phyloP scores from a whole-genome alignment of 1,140 invertebrate genomes.

The Scaptomyza montana region DNA sequence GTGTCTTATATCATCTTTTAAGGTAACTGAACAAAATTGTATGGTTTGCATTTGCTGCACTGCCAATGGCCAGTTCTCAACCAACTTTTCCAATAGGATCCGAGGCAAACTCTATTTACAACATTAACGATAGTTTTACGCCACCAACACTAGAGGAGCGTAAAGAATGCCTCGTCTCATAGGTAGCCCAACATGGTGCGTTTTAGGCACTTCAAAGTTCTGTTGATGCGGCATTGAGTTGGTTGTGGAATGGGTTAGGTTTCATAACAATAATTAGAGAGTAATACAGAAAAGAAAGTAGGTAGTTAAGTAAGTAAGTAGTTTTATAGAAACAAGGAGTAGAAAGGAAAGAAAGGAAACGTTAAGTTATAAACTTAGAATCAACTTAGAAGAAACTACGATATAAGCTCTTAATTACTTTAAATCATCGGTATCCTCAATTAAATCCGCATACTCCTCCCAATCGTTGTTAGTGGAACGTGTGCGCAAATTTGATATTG shows the following conservation, averaged over 20 bases:
- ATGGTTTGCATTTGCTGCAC: slow-evolving; percentile 38
- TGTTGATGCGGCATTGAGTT: slow-evolving; percentile 46
- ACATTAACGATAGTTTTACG: slow-evolving; percentile 35
- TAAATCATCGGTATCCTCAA: slow-evolving; percentile 84
- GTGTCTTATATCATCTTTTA: slow-evolving; percentile 80
- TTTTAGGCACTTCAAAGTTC: slow-evolving; percentile 80
- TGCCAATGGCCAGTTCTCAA: slow-evolving; percentile 55
- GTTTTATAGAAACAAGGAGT: slow-evolving; percentile 64
- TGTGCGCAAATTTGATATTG: slow-evolving; percentile 83
- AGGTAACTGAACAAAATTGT: slow-evolving; percentile 69
- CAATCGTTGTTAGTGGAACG: slow-evolving; percentile 83
- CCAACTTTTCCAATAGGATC: slow-evolving; percentile 70
- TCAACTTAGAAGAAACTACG: slow-evolving; percentile 84
- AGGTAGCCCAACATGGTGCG: slow-evolving; percentile 82
- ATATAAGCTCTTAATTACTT: slow-evolving; percentile 84
- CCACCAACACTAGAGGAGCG: slow-evolving; percentile 65
- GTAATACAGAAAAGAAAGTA: slow-evolving; percentile 29
- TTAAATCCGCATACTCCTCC: slow-evolving; percentile 83
- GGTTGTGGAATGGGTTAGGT: slow-evolving; percentile 29
- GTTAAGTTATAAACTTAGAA: slow-evolving; percentile 80
- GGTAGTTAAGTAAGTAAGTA: slow-evolving; percentile 30
- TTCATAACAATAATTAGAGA: slow-evolving; percentile 51
- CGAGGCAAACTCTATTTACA: slow-evolving; percentile 55
- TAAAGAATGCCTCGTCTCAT: slow-evolving; percentile 65
- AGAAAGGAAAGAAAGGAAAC: slow-evolving; percentile 77